A percentile compares a stretch with the other conserved stretches of the same genome.
Evolutionary conservation across 2,888 invertebrate genomes (phyloP).

Genomic region (Oscheius sp.): DNA sequence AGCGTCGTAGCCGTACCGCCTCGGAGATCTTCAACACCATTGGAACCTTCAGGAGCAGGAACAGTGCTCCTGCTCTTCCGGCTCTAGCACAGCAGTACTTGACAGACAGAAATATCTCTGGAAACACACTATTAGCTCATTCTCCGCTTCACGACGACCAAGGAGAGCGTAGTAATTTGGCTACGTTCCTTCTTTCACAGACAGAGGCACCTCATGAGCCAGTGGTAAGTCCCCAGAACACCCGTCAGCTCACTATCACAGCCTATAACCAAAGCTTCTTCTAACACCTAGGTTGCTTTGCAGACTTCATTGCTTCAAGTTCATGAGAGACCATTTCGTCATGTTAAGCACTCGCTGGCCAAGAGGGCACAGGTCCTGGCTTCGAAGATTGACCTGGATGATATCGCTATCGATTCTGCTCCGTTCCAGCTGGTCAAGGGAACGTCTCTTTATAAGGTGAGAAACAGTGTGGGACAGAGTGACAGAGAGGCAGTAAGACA

Average conservation of each 20-base stretch:
- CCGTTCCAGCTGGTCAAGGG: constrained; percentile 72
- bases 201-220: constrained; percentile 40
- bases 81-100: constrained; percentile 45
- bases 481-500: not conserved
- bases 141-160: constrained; percentile 68
- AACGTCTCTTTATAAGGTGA: constrained; percentile 70
- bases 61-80: constrained; percentile 26
- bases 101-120: constrained; percentile 66
- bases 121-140: constrained; percentile 65
- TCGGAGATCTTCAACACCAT: constrained; percentile 65
- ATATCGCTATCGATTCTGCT: constrained; percentile 89
- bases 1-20: constrained; percentile 58
- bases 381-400: constrained; percentile 71
- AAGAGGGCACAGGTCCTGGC: constrained; percentile 59
- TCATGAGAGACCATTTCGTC: constrained; percentile 27
- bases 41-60: constrained; percentile 39
- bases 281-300: constrained; percentile 18
- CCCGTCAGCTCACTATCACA: not conserved
- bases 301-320: constrained; percentile 25
- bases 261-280: constrained; percentile 2
- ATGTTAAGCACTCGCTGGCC: constrained; percentile 58
- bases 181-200: constrained; percentile 56
- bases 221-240: constrained; percentile 31
- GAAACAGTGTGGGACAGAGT: not conserved
- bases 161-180: constrained; percentile 51